Evolutionary conservation across 2,797 vertebrate genomes (phyloP).

Genomic region (Schizopygopsis malacanthus): DNA sequence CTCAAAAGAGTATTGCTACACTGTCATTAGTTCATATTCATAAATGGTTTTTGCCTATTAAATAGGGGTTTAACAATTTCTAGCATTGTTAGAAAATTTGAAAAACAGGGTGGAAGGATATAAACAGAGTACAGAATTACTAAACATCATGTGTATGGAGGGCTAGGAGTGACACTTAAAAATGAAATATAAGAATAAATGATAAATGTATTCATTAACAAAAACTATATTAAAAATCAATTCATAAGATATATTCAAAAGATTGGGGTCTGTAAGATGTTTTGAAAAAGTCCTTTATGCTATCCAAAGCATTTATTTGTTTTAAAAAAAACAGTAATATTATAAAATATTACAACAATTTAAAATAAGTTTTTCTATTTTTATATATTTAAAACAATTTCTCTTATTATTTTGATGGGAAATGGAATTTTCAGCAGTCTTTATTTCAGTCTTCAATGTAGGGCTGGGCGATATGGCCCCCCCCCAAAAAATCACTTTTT

Average conservation of each 20-base stretch:
- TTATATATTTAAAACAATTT: not conserved
- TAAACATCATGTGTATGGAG: not conserved
- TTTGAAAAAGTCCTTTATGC: not conserved
- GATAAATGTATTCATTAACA: not conserved
- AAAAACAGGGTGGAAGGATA: not conserved
- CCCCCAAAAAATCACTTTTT: no score
- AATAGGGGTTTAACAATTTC: not conserved
- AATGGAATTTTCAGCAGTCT: not conserved
- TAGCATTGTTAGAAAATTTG: not conserved
- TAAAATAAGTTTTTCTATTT: not conserved
- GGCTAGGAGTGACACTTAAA: conserved; percentile 2
- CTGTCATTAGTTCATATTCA: not conserved
- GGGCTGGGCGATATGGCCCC: no score
- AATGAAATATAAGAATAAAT: not conserved
- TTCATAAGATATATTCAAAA: not conserved
- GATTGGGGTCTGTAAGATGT: no score
- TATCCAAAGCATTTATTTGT: not conserved
- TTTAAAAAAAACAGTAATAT: not conserved
- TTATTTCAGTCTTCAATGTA: not conserved
- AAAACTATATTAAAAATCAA: not conserved
- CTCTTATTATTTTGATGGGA: not conserved
- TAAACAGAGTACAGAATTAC: not conserved
- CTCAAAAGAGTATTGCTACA: not conserved
- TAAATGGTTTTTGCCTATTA: not conserved
- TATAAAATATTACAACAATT: not conserved